Percentiles rank a stretch among this genome's conserved stretches.
These are phyloP conservation scores for Rhagologus leucostigma DNA, from an alignment of 2,113 vertebrate species.

Conservation along the genomic window DNA sequence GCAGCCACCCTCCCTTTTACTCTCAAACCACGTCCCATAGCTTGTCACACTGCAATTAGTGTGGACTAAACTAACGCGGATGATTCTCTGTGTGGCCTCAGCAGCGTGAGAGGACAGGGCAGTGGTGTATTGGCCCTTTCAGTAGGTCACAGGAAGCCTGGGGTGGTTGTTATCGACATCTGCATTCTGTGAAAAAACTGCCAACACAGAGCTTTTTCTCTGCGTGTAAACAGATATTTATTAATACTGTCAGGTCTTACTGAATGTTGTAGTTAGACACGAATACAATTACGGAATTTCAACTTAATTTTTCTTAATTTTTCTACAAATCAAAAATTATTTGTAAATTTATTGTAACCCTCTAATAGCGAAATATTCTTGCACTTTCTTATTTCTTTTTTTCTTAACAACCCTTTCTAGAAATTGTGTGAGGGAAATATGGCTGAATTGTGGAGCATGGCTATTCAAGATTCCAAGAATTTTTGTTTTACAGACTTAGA, in stretches of 20 bases:
- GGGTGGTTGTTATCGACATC: background rate
- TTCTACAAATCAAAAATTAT: background rate
- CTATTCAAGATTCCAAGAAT: background rate
- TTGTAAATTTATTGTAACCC: background rate
- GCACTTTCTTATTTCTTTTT: background rate
- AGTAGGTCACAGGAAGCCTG: background rate
- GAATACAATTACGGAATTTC: constrained; percentile 16
- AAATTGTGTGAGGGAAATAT: background rate
- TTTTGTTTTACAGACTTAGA: background rate
- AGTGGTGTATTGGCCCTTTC: background rate
- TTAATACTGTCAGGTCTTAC: background rate
- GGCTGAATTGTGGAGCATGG: background rate
- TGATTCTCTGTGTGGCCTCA: background rate
- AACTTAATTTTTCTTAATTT: background rate
- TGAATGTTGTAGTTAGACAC: background rate
- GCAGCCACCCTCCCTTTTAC: background rate
- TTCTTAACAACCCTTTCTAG: background rate
- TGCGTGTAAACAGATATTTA: background rate
- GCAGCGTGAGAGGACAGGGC: background rate
- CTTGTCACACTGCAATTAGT: background rate
- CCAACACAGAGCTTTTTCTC: background rate
- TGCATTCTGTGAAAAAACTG: constrained; percentile 7
- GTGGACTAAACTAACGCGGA: background rate
- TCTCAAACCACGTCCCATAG: background rate
- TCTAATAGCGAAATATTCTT: background rate